Conservation (phyloP, 35 echinoderm and acorn worm genomes). For the Hemicentrotus pulcherrimus region DNA sequence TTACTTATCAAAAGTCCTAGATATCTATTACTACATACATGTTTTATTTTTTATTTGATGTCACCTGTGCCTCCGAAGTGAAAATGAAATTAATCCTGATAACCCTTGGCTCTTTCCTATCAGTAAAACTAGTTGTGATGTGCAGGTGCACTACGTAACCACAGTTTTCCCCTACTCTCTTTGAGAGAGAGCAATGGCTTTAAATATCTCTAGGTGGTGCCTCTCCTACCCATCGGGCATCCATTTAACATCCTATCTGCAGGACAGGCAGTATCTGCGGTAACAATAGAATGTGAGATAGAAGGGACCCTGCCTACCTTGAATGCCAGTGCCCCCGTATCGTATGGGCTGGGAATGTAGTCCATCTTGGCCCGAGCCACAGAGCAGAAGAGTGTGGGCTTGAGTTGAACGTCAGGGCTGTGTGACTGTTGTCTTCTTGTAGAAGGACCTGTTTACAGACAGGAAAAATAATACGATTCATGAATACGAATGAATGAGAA, state of each 20-base stretch:
- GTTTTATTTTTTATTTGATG: too few relatives aligned
- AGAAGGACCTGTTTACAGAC: neutral
- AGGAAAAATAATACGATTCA: neutral
- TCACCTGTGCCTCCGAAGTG: too few relatives aligned
- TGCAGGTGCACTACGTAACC: too few relatives aligned
- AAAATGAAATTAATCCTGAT: too few relatives aligned
- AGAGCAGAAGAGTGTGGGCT: constrained; percentile 31
- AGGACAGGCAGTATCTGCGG: neutral
- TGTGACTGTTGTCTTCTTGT: constrained; percentile 33
- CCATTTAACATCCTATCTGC: neutral
- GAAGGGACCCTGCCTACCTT: constrained; percentile 31
- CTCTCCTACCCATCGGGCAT: neutral
- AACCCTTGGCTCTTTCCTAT: too few relatives aligned
- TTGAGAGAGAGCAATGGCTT: too few relatives aligned
- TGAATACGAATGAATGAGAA: neutral
- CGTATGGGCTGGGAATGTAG: constrained; percentile 44
- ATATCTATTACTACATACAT: too few relatives aligned
- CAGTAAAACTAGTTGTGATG: too few relatives aligned
- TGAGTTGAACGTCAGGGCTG: constrained; percentile 42
- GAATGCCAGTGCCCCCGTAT: constrained; percentile 28
- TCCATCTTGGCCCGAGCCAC: constrained; percentile 19
- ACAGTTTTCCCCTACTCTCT: too few relatives aligned
- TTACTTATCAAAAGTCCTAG: too few relatives aligned
- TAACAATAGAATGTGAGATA: neutral
- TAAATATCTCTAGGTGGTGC: too few relatives aligned